Percentiles rank a stretch among this genome's conserved stretches.
Conservation (phyloP, 2,113 vertebrate species). For the Charina bottae region DNA sequence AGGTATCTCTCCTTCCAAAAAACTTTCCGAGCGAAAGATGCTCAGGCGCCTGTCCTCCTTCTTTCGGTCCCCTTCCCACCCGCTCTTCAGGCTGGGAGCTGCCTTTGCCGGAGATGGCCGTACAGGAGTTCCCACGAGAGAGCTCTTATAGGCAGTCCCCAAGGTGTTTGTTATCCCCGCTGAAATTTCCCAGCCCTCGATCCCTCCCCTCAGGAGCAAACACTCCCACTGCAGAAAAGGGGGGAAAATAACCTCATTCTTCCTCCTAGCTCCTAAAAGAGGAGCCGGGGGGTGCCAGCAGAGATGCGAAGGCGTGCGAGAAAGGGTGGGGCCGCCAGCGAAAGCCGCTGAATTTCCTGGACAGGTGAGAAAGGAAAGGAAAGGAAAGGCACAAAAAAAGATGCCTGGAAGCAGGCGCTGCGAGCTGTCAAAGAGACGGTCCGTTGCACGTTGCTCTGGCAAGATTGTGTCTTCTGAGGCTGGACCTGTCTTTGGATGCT, state of each 20-base stretch:
- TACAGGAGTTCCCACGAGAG: background rate
- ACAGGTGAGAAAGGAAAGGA: background rate
- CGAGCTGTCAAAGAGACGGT: background rate
- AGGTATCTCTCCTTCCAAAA: conserved; percentile 13
- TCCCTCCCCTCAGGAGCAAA: background rate
- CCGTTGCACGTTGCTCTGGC: background rate
- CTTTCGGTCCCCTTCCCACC: background rate
- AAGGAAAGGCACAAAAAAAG: background rate
- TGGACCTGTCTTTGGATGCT: background rate
- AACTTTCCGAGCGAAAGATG: background rate
- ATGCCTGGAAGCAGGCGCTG: background rate
- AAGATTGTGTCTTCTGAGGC: background rate
- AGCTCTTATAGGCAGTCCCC: conserved; percentile 25
- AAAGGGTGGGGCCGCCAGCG: conserved; percentile 13
- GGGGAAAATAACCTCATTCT: background rate
- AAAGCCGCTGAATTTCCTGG: conserved; percentile 21
- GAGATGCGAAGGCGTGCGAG: background rate
- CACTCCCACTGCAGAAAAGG: conserved; percentile 23
- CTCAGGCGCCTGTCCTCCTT: background rate
- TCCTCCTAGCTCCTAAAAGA: conserved; percentile 15
- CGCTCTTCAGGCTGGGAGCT: background rate
- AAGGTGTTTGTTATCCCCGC: conserved; percentile 29
- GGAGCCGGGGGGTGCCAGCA: background rate
- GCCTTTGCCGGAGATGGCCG: background rate
- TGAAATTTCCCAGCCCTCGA: conserved; percentile 16